Percentiles rank a stretch among this genome's conserved stretches.
These are phyloP conservation scores for Enteromius trimaculatus DNA, from an alignment of 2,797 vertebrate species.

Conservation along the genomic window DNA sequence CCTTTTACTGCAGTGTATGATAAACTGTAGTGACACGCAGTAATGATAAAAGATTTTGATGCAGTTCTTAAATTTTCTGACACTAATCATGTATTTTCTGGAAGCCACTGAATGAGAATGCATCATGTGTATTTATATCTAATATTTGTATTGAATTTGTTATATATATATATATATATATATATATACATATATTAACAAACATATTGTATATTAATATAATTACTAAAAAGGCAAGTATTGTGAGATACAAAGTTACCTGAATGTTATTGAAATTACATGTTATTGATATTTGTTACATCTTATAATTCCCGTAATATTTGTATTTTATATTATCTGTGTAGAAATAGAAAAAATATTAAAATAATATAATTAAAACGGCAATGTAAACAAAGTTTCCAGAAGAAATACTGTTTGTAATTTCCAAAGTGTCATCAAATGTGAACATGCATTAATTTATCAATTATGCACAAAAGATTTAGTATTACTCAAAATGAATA, in stretches of 20 bases:
- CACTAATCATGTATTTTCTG: background rate
- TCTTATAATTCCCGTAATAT: background rate
- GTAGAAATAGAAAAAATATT: too few species aligned
- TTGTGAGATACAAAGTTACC: background rate
- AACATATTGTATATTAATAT: background rate
- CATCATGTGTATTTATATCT: background rate
- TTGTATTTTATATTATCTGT: too few species aligned
- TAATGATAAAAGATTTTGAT: conserved; percentile 45
- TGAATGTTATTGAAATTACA: background rate
- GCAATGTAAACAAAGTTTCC: background rate
- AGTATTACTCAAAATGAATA: too few species aligned
- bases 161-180: too few species aligned
- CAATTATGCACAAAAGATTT: too few species aligned
- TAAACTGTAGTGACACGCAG: conserved; percentile 32
- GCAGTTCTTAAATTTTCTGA: background rate
- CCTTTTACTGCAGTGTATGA: conserved; percentile 42
- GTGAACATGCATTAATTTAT: too few species aligned
- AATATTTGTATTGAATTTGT: too few species aligned
- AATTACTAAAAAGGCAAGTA: background rate
- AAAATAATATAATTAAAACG: background rate
- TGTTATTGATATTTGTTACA: background rate
- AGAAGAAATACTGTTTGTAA: background rate
- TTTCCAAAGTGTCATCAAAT: too few species aligned
- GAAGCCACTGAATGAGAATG: background rate
- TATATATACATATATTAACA: too few species aligned